Base-by-base conservation (phyloP, 2,113 vertebrate genomes). In the Cricetomys ansorgei region DNA sequence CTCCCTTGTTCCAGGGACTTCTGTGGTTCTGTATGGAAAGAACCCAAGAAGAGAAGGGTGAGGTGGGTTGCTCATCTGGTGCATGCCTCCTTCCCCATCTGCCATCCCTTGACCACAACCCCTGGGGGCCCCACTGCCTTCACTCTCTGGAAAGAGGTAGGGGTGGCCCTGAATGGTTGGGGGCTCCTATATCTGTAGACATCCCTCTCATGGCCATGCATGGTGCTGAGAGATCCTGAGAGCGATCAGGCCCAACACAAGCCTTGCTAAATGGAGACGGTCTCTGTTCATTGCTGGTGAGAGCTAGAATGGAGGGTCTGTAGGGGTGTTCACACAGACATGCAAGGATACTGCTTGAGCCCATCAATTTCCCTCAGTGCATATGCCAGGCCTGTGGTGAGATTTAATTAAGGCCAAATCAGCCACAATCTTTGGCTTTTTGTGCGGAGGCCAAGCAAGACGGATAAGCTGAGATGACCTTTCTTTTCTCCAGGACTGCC, bases 391-490 rank as follows among this genome's bases (percentile, higher is more conserved):
- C 83, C 96, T 75, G 48, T 72, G 92, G 53, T 90, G 94, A 91
- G 92, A 95, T 96, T 97, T 98, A 97, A 98, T 98, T 97, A 98
- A 98, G 92, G 95, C 95, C 97, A 96, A 94, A 96, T 34, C 73
- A 89, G 62, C 67, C 65, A 57, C 4, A 48, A 5, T 43, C n/a
- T 43, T 55, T 43, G 85, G 79, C 65, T 87, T 23, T 87, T 43
- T 0, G 0, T 40, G 29, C 12, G 0, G 21, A 21, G 25, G 3
- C n/a, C 16, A 12, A 2, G 0, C 59, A 1, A 3, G 70, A 50
- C 15, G 29, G 31, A 8, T 9, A 1, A n/a, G 27, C 27, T 34
- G 4, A 85, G 73, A 0, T 23, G 12, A 10, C 15, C 50, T 19
- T 73, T 76, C 81, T 40, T 55, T 29, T 7, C 25, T 76, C 43